These are phyloP conservation scores for Campylomormyrus tamandua DNA, from an alignment of 2,113 vertebrate species.

Conservation along the genomic window DNA sequence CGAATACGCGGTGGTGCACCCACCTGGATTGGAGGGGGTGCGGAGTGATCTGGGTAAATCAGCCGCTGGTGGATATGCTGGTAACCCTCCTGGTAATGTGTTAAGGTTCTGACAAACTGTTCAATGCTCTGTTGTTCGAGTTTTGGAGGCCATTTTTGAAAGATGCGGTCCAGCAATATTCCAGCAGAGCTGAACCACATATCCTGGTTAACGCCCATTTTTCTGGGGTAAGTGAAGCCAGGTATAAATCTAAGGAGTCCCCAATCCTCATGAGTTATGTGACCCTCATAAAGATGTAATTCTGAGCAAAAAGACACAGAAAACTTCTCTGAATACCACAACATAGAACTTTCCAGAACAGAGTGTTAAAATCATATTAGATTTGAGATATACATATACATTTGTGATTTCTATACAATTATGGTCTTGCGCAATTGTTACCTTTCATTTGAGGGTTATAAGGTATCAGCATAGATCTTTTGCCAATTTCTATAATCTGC, in stretches of 20 bases:
- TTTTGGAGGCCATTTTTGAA: slow-evolving; percentile 43
- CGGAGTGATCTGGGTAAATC: accelerated
- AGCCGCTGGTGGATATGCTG: accelerated
- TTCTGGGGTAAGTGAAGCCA: accelerated
- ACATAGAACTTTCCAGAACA: background rate
- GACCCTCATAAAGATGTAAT: slow-evolving; percentile 50
- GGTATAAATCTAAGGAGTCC: accelerated
- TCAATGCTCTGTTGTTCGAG: slow-evolving; percentile 27
- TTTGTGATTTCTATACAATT: background rate
- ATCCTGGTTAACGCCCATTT: slow-evolving; percentile 8
- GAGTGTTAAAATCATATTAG: background rate
- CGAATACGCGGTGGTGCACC: background rate
- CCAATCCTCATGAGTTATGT: slow-evolving; percentile 3
- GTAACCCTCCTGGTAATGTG: accelerated
- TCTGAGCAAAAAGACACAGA: slow-evolving; percentile 35
- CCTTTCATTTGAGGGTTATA: slow-evolving; percentile 3
- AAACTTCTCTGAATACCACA: background rate
- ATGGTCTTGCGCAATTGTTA: slow-evolving; percentile 6
- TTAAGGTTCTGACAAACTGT: slow-evolving; percentile 17
- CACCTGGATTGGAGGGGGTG: slow-evolving; percentile 26
- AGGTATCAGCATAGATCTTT: background rate
- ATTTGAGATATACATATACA: background rate
- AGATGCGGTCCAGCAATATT: slow-evolving; percentile 40
- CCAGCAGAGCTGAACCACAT: slow-evolving; percentile 39
- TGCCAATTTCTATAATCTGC: accelerated